Base-by-base conservation (phyloP, 2,888 invertebrate genomes). In the Candidula unifasciata region DNA sequence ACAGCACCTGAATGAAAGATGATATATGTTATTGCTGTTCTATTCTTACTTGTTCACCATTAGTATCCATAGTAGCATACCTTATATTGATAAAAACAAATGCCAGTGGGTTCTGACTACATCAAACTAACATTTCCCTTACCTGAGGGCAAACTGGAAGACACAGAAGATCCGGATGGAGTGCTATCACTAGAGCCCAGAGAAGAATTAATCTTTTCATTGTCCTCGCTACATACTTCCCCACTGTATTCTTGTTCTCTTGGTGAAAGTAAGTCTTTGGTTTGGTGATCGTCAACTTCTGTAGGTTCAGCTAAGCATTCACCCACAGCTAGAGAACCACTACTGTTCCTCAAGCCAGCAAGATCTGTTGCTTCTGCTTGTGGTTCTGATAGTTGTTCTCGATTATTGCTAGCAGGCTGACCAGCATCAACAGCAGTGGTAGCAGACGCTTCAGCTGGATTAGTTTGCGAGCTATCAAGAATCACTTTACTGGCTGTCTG, bases 91-190 rank as follows among this genome's bases (percentile, higher is more conserved):
- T 44, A 44, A 44, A 44, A 44, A 10, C 44, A 24, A n/a, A 3
- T 37, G 21, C 16, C 24, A 52, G 52, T 60, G 60, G n/a, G 60
- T n/a, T 16, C 18, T 52, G n/a, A 24, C 35, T 74, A 24, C 33
- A 6, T 68, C 21, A 68, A 27, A 68, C 2, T 21, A 16, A 6
- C 27, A 21, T n/a, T 13, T 24, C 60, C 27, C 27, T 78, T 64
- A 78, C 80, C 71, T 69, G 80, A 80, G 16, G 71, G 37, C n/a
- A 71, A 16, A 30, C 80, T 71, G 54, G 80, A 80, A 69, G 80
- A 80, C 57, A 54, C 80, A 71, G 80, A 80, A 18, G 71, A 44
- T 57, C 71, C 71, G 60, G 57, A n/a, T 54, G 80, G 54, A 52
- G 57, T 57, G 44, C 64, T 78, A 64, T 21, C 27, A 64, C 44